Evolutionary conservation across 2,888 invertebrate species (phyloP).

Genomic region (Amiota communis): DNA sequence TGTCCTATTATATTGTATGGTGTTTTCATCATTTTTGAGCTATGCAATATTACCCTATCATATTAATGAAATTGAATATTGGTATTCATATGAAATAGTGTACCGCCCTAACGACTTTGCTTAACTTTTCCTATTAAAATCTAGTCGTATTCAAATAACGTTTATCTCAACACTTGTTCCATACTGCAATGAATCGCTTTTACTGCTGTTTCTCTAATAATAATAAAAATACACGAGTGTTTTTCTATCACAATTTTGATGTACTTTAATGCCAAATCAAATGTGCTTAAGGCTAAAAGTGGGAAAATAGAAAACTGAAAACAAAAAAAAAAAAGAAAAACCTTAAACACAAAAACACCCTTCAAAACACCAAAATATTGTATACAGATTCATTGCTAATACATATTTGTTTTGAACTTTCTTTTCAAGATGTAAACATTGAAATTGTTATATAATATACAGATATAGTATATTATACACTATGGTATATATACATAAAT

Average conservation of each 20-base stretch:
- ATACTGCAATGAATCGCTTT: too few relatives aligned
- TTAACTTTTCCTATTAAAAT: too few relatives aligned
- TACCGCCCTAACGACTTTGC: too few relatives aligned
- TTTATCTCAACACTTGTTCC: too few relatives aligned
- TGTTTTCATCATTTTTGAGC: too few relatives aligned
- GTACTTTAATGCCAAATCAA: not conserved
- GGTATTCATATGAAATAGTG: too few relatives aligned
- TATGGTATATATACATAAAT: not conserved
- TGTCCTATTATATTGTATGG: too few relatives aligned
- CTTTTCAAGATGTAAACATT: not conserved
- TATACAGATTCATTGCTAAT: not conserved
- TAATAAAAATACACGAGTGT: not conserved
- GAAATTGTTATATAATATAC: conserved; percentile 18
- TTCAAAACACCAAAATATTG: not conserved
- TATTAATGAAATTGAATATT: too few relatives aligned
- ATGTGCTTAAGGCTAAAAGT: not conserved
- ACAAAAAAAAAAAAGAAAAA: not conserved
- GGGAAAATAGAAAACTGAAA: not conserved
- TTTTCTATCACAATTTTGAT: not conserved
- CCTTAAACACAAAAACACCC: not conserved
- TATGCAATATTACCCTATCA: too few relatives aligned
- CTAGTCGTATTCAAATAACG: too few relatives aligned
- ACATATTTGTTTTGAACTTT: not conserved
- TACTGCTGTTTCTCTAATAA: too few relatives aligned
- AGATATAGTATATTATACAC: not conserved